These are phyloP conservation scores for Elmis aenea DNA, from an alignment of 2,888 invertebrate species.

Conservation along the genomic window DNA sequence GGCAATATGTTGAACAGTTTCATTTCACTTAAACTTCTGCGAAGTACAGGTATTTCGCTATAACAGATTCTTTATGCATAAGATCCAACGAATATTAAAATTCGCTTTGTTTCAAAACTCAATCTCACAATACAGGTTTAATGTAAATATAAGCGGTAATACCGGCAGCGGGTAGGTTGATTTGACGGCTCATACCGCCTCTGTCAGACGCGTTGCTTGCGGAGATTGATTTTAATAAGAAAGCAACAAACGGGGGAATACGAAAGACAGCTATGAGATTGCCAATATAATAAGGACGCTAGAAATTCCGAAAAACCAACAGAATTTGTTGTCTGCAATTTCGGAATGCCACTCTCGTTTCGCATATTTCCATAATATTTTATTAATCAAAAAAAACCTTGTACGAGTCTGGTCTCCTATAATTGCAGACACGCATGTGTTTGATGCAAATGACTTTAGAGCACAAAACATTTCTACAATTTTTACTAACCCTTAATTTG, in stretches of 20 bases:
- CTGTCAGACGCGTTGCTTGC: conserved; percentile 33
- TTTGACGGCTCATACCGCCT: conserved; percentile 40
- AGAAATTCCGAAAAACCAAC: conserved; percentile 27
- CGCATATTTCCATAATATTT: too few species aligned
- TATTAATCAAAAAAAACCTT: too few species aligned
- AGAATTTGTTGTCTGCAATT: too few species aligned
- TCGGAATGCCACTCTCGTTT: too few species aligned
- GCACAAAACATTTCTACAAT: too few species aligned
- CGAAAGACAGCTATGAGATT: conserved; percentile 39
- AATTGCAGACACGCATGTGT: too few species aligned
- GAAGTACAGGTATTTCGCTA: conserved; percentile 36
- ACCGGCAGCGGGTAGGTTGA: conserved; percentile 33
- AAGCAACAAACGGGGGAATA: conserved; percentile 30
- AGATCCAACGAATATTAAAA: conserved; percentile 43
- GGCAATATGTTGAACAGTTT: conserved; percentile 19
- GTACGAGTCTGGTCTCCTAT: too few species aligned
- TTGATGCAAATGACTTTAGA: too few species aligned
- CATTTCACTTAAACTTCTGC: conserved; percentile 15
- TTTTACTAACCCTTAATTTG: too few species aligned
- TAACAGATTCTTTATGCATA: conserved; percentile 38
- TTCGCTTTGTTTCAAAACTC: conserved; percentile 46
- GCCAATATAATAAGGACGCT: conserved; percentile 27
- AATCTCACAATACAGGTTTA: conserved; percentile 43
- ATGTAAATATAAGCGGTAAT: conserved; percentile 44
- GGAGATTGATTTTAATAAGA: conserved; percentile 43